Conservation (phyloP, 2,888 invertebrate genomes). For the Watsonalla binaria region DNA sequence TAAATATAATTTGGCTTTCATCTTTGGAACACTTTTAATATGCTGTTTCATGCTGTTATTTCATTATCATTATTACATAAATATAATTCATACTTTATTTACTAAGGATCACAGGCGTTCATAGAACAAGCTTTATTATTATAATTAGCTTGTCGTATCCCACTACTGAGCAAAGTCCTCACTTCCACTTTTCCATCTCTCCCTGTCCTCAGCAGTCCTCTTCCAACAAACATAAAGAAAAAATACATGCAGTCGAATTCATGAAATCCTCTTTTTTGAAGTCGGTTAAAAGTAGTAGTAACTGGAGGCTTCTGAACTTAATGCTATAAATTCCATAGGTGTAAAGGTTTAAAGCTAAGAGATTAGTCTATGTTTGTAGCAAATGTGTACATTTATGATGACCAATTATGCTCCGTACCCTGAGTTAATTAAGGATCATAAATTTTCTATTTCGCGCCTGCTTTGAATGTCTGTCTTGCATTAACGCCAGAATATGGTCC, state of each 20-base stretch:
- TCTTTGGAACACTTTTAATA: not conserved
- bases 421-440: conserved; percentile 1
- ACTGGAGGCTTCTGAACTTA: no score
- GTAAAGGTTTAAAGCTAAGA: not conserved
- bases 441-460: not conserved
- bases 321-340: not conserved
- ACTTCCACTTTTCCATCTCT: no score
- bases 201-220: no score
- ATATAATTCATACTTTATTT: not conserved
- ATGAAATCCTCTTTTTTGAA: no score
- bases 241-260: no score
- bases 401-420: not conserved
- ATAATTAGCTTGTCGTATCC: no score
- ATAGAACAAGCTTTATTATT: no score
- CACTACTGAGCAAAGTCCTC: no score
- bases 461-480: conserved; percentile 2
- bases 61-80: no score
- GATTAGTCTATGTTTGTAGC: not conserved
- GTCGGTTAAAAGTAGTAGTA: no score
- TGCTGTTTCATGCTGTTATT: not conserved
- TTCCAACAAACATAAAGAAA: no score
- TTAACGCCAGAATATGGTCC: not conserved
- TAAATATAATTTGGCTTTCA: not conserved
- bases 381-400: conserved; percentile 1
- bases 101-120: not conserved